phyloP scores from a whole-genome alignment of 2,113 vertebrate genomes.

The Dascyllus trimaculatus region DNA sequence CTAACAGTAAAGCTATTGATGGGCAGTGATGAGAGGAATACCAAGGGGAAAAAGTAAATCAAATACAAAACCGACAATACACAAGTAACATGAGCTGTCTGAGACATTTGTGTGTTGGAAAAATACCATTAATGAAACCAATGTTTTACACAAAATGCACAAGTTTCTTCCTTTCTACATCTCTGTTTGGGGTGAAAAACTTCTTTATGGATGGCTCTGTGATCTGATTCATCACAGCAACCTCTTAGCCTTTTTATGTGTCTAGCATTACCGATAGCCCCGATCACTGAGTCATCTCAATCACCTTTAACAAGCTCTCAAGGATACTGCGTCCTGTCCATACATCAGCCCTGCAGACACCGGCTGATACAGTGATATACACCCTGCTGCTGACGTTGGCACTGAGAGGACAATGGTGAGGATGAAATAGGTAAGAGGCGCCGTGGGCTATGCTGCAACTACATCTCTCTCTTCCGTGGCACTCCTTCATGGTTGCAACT shows the following conservation, averaged over 20 bases:
- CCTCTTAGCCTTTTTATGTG: slow-evolving; percentile 45
- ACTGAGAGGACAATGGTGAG: slow-evolving; percentile 39
- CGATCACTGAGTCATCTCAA: slow-evolving; percentile 65
- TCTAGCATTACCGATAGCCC: slow-evolving; percentile 48
- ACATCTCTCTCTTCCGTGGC: slow-evolving; percentile 60
- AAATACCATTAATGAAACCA: neutral
- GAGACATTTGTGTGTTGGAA: neutral
- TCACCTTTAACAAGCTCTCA: slow-evolving; percentile 84
- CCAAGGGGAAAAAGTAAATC: neutral
- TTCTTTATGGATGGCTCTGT: slow-evolving; percentile 19
- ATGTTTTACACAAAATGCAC: neutral
- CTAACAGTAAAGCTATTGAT: no score
- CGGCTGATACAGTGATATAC: slow-evolving; percentile 59
- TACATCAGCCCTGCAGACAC: slow-evolving; percentile 76
- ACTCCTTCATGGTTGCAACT: slow-evolving; percentile 56
- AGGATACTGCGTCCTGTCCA: slow-evolving; percentile 70
- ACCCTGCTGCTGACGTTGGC: slow-evolving; percentile 45
- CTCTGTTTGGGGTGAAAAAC: slow-evolving; percentile 12
- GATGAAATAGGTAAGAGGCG: slow-evolving; percentile 66
- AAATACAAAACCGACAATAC: neutral
- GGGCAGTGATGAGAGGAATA: neutral
- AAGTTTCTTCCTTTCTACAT: neutral
- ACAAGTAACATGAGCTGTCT: neutral
- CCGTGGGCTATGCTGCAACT: slow-evolving; percentile 64
- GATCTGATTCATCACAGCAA: slow-evolving; percentile 55